Evolutionary conservation across 2,797 vertebrate genomes (phyloP), one percentile per base, ranked within the genome.

Genomic region (Euthynnus affinis): DNA sequence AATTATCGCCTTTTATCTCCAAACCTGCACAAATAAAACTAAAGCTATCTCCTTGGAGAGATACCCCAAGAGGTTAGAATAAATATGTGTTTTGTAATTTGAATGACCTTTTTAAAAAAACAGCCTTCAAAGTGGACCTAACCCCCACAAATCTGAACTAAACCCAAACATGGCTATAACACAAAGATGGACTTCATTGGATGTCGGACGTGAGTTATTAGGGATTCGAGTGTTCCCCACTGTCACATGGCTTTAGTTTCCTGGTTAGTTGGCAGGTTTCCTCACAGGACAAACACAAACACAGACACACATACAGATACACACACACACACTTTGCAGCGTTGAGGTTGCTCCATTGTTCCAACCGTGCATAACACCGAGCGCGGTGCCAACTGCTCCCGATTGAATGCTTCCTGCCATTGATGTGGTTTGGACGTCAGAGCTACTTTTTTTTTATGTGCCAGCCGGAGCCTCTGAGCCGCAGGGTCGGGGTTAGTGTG

Each of bases 381-480:
- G 32, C 3, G 3, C 1, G 0, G n/a, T 87, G 83, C 89, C 89
- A 89, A 48, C 75, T 65, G 73, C 77, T 82, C 51, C 71, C 12
- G 13, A 59, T 61, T 67, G 61, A 73, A 61, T 3, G 62, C 78
- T 91, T 89, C 89, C 89, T 89, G 78, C 78, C 4, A 82, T 83
- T 86, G 87, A 88, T 76, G 79, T 42, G 65, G 65, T 67, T 44
- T 40, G 48, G 71, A 52, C 59, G 49, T 74, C 80, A 61, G 32
- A 23, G 15, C 4, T 37, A 14, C 37, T 56, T 27, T 22, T 27
- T 56, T 27, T 22, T 27, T 25, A 29, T 18, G 64, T 71, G 53
- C 51, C 57, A 49, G 49, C 5, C 1, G 0, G 9, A n/a, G 2
- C 27, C 69, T 59, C 46, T 0, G 18, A 56, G 25, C 55, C 64